Evolutionary conservation across 2,797 vertebrate genomes (phyloP), one percentile per base, ranked within the genome.

Genomic region (Cirrhinus mrigala): DNA sequence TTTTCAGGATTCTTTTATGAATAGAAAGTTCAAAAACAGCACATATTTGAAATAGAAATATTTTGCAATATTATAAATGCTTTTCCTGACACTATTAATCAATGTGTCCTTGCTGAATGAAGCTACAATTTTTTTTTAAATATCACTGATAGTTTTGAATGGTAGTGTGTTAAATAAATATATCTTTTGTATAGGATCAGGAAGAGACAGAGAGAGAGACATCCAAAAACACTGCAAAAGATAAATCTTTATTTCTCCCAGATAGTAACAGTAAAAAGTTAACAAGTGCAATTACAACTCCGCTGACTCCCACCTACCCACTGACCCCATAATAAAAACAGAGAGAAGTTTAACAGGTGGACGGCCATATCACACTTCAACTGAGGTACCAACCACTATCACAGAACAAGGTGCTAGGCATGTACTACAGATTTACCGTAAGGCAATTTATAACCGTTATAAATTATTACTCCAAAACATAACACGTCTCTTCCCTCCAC

Each of bases 241-340:
- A 91, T 92, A 91, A 60, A 90, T 87, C 82, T 92, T 92, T 92
- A 91, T 92, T 90, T 89, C 77, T 90, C 85, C 79, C 85, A 83
- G 85, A 77, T 84, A 86, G 80, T 85, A 86, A 89, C 89, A 86
- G 84, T 90, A 91, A 89, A 92, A 91, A 92, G 75, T 87, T 83
- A 87, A 85, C 84, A 89, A 91, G 89, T 91, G 89, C 90, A 92
- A 90, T 86, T 88, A 90, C 90, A 89, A 73, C 85, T 69, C n/a
- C 12, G 85, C 70, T 62, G 74, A 18, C 70, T 82, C 66, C 56
- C 58, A 44, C 56, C 68, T 15, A 54, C 40, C 52, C 40, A 60
- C 24, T 0, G 0, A 85, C 54, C 74, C 85, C 78, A 75, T 85
- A 69, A 37, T 88, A 86, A 90, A 87, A 90, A 84, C 87, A 89